phyloP scores from a whole-genome alignment of 2,888 invertebrate species.

The Rhynchonema sp. region DNA sequence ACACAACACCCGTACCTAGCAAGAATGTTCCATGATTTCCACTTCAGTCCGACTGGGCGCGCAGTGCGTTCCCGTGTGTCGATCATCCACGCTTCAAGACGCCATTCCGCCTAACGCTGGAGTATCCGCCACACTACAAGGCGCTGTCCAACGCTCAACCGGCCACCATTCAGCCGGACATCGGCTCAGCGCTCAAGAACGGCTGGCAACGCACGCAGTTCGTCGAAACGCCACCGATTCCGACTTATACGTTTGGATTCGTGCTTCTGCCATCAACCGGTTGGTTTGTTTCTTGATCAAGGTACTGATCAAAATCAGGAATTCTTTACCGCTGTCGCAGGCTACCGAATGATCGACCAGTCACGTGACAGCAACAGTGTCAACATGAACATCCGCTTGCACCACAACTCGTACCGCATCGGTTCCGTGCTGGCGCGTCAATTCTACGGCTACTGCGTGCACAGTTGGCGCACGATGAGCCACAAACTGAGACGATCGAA shows the following conservation, averaged over 20 bases:
- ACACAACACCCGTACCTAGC: background rate
- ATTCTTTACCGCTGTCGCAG: too few species aligned
- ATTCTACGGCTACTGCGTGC: background rate
- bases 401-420: background rate
- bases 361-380: background rate
- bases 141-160: background rate
- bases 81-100: constrained; percentile 2
- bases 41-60: background rate
- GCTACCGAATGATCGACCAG: too few species aligned
- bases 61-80: constrained; percentile 3
- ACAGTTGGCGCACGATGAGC: background rate
- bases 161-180: too few species aligned
- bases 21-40: background rate
- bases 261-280: background rate
- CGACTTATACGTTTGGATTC: constrained; percentile 3
- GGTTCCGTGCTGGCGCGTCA: background rate
- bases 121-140: background rate
- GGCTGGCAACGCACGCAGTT: background rate
- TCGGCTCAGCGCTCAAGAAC: background rate
- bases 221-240: background rate
- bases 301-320: background rate
- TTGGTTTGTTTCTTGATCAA: background rate
- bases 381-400: background rate
- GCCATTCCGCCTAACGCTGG: background rate
- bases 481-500: background rate